These are phyloP conservation scores for Ypsolopha sequella DNA, from an alignment of 2,888 invertebrate species.

Conservation along the genomic window DNA sequence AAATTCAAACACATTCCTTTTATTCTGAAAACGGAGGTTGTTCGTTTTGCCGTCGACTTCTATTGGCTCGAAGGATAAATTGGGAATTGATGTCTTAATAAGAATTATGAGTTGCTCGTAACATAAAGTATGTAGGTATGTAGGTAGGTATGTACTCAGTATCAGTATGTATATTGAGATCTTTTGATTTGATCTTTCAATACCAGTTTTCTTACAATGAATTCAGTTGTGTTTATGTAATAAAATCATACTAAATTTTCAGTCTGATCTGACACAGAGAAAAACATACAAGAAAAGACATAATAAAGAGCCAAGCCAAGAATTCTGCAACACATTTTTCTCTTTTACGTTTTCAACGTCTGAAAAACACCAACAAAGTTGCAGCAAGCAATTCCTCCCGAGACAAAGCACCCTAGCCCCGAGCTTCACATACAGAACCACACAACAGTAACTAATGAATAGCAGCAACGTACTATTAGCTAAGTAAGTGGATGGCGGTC, in stretches of 20 bases:
- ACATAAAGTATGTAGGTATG: not conserved
- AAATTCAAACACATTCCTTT: conserved; percentile 61
- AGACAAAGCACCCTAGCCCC: not conserved
- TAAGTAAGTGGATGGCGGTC: conserved; percentile 67
- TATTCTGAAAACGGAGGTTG: conserved; percentile 14
- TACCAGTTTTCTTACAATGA: too few species aligned
- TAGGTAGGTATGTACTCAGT: too few species aligned
- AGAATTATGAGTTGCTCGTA: not conserved
- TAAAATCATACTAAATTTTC: too few species aligned
- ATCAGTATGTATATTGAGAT: too few species aligned
- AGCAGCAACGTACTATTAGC: conserved; percentile 36
- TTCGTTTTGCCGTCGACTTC: not conserved
- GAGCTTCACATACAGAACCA: not conserved
- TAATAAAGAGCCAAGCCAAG: too few species aligned
- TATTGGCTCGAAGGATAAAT: not conserved
- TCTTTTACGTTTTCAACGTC: too few species aligned
- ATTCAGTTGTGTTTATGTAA: too few species aligned
- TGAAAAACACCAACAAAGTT: too few species aligned
- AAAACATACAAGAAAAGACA: too few species aligned
- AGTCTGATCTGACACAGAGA: too few species aligned
- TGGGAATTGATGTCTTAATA: not conserved
- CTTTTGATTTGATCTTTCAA: too few species aligned
- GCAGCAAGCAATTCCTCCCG: not conserved
- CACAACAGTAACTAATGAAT: conserved; percentile 3
- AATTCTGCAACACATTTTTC: too few species aligned